Evolutionary conservation across 2,797 vertebrate species (phyloP).

Genomic region (Pangasius mekongensis): DNA sequence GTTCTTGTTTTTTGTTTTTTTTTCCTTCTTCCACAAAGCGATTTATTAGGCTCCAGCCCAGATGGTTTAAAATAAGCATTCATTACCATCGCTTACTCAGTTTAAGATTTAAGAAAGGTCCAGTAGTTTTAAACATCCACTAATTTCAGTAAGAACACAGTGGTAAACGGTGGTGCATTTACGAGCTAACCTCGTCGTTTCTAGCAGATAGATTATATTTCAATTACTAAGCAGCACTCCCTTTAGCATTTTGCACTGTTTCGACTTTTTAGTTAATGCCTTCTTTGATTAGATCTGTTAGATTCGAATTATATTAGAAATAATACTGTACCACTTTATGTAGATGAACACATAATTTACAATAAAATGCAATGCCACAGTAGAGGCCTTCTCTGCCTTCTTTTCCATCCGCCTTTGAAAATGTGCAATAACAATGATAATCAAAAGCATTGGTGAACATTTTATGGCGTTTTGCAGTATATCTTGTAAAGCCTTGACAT

Average conservation of each 20-base stretch:
- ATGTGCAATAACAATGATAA: neutral
- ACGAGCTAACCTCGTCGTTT: neutral
- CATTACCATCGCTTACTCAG: neutral
- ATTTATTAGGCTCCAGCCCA: constrained; percentile 26
- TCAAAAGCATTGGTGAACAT: neutral
- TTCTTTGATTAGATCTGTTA: neutral
- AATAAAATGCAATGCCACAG: neutral
- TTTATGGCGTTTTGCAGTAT: neutral
- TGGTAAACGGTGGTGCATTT: constrained; percentile 23
- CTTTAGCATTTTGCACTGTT: neutral
- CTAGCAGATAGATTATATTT: neutral
- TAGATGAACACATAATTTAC: neutral
- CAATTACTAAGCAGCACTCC: neutral
- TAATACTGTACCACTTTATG: neutral
- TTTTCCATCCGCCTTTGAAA: neutral
- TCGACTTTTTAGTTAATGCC: neutral
- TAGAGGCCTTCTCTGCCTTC: neutral
- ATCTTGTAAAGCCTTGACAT: constrained; percentile 5
- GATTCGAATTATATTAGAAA: neutral
- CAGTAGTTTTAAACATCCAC: neutral
- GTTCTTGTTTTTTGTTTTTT: neutral
- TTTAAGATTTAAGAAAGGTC: constrained; percentile 10
- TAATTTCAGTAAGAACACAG: constrained; percentile 24
- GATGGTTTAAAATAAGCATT: neutral
- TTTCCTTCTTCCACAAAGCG: neutral